Evolutionary conservation across 2,113 vertebrate genomes (phyloP).

Genomic region (Heliornis fulica): DNA sequence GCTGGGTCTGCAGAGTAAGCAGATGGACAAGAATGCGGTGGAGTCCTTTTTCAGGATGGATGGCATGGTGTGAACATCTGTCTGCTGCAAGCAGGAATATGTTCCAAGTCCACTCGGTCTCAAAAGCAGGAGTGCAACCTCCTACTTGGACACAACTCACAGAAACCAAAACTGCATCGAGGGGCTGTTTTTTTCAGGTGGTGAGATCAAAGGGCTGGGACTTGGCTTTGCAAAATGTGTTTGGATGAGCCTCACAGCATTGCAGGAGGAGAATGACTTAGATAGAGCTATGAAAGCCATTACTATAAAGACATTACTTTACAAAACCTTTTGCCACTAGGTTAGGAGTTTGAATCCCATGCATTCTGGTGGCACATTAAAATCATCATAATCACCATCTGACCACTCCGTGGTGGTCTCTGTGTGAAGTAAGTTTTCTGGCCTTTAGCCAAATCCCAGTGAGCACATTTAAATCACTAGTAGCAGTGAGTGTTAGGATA

Average conservation of each 20-base stretch:
- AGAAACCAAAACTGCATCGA: background rate
- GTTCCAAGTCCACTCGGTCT: conserved; percentile 22
- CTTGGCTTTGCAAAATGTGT: background rate
- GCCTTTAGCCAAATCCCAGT: background rate
- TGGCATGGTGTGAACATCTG: conserved; percentile 53
- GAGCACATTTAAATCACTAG: background rate
- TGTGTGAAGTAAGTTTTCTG: background rate
- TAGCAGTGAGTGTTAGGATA: background rate
- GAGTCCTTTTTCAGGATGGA: conserved; percentile 5
- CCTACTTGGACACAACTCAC: conserved; percentile 6
- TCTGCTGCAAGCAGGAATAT: conserved; percentile 35
- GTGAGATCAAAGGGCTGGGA: background rate
- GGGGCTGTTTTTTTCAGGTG: background rate
- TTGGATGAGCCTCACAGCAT: background rate
- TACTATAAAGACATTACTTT: background rate
- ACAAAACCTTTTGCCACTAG: background rate
- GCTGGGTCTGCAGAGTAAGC: conserved; percentile 35
- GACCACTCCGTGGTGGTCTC: background rate
- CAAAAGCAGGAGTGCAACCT: background rate
- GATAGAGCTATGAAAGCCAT: background rate
- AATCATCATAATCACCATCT: background rate
- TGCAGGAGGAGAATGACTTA: background rate
- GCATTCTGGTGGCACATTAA: background rate
- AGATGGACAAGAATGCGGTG: conserved; percentile 34
- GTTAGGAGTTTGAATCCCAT: background rate